These are phyloP conservation scores for Drosophila carrolli DNA, from an alignment of 1,140 invertebrate genomes.

Conservation along the genomic window DNA sequence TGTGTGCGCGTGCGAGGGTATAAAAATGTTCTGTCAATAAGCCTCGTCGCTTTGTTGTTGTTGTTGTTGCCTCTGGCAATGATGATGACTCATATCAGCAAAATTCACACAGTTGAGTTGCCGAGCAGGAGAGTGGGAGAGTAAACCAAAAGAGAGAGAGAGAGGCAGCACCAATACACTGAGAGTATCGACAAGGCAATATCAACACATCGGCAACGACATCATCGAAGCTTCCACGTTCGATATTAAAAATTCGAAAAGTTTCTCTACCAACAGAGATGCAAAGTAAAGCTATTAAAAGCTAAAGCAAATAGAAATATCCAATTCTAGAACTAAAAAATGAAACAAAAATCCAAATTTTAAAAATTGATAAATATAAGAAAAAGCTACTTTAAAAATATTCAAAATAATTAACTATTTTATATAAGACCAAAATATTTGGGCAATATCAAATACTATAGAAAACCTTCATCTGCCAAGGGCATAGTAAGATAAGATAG, in stretches of 20 bases:
- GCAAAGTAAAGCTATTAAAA: slow-evolving; percentile 20
- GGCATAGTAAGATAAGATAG: not conserved
- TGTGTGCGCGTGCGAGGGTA: slow-evolving; percentile 47
- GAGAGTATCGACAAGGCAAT: slow-evolving; percentile 64
- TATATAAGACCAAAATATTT: not conserved
- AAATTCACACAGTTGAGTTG: slow-evolving; percentile 63
- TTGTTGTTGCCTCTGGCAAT: slow-evolving; percentile 22
- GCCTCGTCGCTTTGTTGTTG: slow-evolving; percentile 43
- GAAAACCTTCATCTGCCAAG: not conserved
- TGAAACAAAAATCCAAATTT: not conserved
- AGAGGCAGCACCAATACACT: slow-evolving; percentile 49
- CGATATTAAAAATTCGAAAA: slow-evolving; percentile 41
- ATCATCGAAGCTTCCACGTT: slow-evolving; percentile 57
- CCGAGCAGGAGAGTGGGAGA: slow-evolving; percentile 16
- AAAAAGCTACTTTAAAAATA: not conserved
- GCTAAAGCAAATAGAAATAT: slow-evolving; percentile 8
- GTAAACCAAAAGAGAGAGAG: slow-evolving; percentile 1
- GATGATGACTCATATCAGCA: slow-evolving; percentile 66
- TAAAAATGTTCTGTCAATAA: slow-evolving; percentile 80
- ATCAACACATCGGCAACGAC: slow-evolving; percentile 47
- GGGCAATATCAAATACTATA: not conserved
- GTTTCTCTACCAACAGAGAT: slow-evolving; percentile 48
- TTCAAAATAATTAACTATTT: not conserved
- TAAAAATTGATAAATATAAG: not conserved
- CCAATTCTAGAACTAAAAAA: not conserved